Base-by-base conservation (phyloP, 2,888 invertebrate species). In the Temnothorax rugatulus region DNA sequence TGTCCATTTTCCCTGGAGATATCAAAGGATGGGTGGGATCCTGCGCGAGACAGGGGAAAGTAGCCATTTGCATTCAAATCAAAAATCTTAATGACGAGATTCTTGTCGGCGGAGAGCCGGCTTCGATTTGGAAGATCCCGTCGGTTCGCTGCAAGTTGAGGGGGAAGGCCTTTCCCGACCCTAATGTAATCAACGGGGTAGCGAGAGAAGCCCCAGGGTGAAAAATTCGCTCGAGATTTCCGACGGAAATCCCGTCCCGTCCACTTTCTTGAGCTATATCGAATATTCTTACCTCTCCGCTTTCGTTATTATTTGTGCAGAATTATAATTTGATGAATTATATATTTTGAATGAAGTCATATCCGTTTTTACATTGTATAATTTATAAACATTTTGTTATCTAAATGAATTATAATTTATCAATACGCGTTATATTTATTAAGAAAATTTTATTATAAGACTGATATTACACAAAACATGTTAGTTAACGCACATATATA, bases 31-130 rank as follows among this genome's bases (percentile, higher is more conserved):
- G 54, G 18, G 7, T 44, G 8, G n/a, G 9, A 69, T 38, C 4
- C 7, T 50, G 38, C 21, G 52, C 25, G 9, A 54, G 84, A 69
- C 44, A 69, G 63, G 73, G 81, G 13, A 74, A 87, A 63, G 81
- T 86, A 69, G 84, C 86, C 86, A 89, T 89, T 89, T 89, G 90
- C 90, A 89, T 89, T 84, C 82, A 86, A 90, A 89, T 89, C 82
- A 90, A 89, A 89, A 89, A 88, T 90, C 90, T 89, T 90, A 89
- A 89, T 81, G 88, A 86, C 82, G 38, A 81, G 86, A 90, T 81
- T 73, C 89, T 86, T 81, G 82, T 84, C 86, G 75, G 73, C 1
- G 13, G 47, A 71, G 59, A 77, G 76, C 74, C 84, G 54, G 71
- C 83, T 86, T 90, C 90, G 90, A 90, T 89, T 90, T 77, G 68